Percentiles rank a stretch among this genome's conserved stretches.
Conservation (phyloP, 2,797 vertebrate species). For the Oryzias dopingdopingensis region DNA sequence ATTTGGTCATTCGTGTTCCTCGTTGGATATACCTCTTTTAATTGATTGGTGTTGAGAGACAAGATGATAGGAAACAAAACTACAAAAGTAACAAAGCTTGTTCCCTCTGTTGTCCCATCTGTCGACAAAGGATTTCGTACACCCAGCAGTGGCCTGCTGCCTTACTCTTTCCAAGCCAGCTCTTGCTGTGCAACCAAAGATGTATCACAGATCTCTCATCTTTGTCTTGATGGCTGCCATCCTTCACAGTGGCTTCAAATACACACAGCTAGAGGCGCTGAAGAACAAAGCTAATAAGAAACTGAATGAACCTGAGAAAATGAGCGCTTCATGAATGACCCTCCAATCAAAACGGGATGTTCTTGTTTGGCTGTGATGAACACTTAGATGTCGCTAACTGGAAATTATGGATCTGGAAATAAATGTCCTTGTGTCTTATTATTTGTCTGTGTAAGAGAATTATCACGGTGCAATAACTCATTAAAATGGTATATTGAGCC, state of each 20-base stretch:
- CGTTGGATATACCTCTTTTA: constrained; percentile 7
- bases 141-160: constrained; percentile 51
- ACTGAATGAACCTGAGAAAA: constrained; percentile 31
- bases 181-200: constrained; percentile 65
- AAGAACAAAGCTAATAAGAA: constrained; percentile 22
- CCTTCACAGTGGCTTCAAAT: constrained; percentile 31
- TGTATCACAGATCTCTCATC: constrained; percentile 52
- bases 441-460: constrained; percentile 64
- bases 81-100: constrained; percentile 59
- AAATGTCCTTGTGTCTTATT: constrained; percentile 63
- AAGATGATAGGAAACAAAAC: constrained; percentile 62
- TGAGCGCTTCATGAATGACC: constrained; percentile 38
- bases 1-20: constrained; percentile 17
- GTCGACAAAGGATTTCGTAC: constrained; percentile 63
- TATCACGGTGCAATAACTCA: constrained; percentile 74
- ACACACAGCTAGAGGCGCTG: constrained; percentile 29
- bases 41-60: constrained; percentile 47
- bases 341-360: constrained; percentile 33
- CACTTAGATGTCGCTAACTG: constrained; percentile 56
- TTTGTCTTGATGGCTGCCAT: constrained; percentile 42
- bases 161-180: constrained; percentile 51
- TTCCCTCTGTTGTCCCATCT: constrained; percentile 73
- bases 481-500: constrained; percentile 78
- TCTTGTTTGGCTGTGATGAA: constrained; percentile 56
- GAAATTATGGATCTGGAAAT: constrained; percentile 71